phyloP scores from a whole-genome alignment of 2,113 vertebrate species.

The Odobenus rosmarus region DNA sequence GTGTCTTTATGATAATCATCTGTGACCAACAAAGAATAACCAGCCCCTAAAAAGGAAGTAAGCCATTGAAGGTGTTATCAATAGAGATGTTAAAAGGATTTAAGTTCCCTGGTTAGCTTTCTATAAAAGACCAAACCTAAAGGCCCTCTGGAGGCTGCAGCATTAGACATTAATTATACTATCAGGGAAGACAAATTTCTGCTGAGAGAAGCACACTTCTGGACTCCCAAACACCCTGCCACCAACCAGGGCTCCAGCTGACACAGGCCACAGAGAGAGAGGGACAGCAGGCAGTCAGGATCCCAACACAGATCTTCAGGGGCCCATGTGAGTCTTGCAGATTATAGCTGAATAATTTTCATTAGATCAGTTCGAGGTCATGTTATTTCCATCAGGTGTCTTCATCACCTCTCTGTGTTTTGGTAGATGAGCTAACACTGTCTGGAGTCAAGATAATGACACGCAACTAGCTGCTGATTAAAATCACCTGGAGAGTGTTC shows the following conservation, averaged over 20 bases:
- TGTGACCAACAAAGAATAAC: background rate
- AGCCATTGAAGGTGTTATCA: background rate
- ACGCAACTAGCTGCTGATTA: background rate
- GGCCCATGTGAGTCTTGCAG: background rate
- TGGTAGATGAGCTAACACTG: background rate
- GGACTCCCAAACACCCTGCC: background rate
- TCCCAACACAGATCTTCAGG: background rate
- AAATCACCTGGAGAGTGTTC: background rate
- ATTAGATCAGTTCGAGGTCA: background rate
- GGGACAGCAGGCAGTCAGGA: background rate
- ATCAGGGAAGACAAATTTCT: background rate
- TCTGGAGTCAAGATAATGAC: background rate
- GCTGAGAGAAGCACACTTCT: background rate
- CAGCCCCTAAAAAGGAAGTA: background rate
- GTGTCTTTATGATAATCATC: background rate
- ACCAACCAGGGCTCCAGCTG: background rate
- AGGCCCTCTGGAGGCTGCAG: background rate
- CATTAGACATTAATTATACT: background rate
- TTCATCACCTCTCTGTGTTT: background rate
- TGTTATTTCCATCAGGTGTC: background rate
- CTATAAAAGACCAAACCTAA: background rate
- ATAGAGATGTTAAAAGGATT: background rate
- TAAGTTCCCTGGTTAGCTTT: background rate
- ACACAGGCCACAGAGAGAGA: background rate
- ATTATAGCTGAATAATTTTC: background rate